phyloP scores from a whole-genome alignment of 1,140 invertebrate species.

The Tachypleus tridentatus region DNA sequence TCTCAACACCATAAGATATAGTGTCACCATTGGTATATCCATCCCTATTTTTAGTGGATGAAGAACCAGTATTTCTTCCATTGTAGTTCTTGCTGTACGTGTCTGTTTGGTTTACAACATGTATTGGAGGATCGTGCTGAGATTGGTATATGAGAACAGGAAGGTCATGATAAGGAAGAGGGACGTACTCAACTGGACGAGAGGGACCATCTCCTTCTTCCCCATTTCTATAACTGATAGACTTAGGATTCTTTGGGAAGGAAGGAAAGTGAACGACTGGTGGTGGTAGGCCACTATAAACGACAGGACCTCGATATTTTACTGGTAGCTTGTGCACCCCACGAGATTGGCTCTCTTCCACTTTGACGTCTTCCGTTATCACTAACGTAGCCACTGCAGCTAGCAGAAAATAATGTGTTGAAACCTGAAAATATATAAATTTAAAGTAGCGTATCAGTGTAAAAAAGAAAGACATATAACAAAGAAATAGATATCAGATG shows the following conservation, averaged over 20 bases:
- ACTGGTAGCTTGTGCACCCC: constrained; percentile 20
- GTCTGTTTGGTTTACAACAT: constrained; percentile 7
- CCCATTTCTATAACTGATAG: neutral
- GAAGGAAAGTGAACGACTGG: constrained; percentile 36
- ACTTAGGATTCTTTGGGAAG: constrained; percentile 24
- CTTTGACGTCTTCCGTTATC: no score
- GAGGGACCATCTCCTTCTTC: constrained; percentile 11
- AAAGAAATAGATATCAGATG: no score
- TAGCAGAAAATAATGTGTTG: no score
- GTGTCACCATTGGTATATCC: no score
- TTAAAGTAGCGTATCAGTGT: no score
- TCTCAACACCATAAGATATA: no score
- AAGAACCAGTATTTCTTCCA: no score
- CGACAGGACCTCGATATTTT: constrained; percentile 36
- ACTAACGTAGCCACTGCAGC: no score
- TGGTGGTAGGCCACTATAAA: constrained; percentile 36
- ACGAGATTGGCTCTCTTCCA: neutral
- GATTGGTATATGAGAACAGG: constrained; percentile 36
- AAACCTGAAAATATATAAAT: no score
- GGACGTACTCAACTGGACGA: constrained; percentile 34
- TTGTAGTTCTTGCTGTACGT: no score
- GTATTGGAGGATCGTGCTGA: constrained; percentile 24
- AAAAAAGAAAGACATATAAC: no score
- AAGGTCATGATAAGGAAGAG: constrained; percentile 35
- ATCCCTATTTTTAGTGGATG: no score